Evolutionary conservation across 1,140 invertebrate genomes (phyloP).

Genomic region (Caerostris darwini): DNA sequence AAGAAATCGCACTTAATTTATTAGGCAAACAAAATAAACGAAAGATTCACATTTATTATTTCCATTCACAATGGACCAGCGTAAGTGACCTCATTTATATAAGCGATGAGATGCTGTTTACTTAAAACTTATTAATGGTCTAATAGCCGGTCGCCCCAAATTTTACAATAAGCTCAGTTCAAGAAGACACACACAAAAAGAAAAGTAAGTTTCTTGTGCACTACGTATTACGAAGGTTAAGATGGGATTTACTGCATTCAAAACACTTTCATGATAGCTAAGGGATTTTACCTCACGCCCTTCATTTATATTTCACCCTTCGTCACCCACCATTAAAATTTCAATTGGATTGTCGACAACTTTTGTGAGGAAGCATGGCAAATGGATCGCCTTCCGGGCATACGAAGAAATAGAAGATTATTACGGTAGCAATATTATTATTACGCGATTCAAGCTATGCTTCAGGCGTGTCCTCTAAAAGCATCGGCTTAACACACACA

Average conservation of each 20-base stretch:
- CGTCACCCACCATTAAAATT: constrained; percentile 35
- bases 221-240: constrained; percentile 31
- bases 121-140: constrained; percentile 13
- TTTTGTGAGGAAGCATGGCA: constrained; percentile 1
- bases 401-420: neutral
- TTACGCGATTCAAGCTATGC: neutral
- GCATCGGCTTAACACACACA: neutral
- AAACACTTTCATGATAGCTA: constrained; percentile 16
- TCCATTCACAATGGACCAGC: neutral
- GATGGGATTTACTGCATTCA: constrained; percentile 36
- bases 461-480: neutral
- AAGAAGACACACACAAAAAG: neutral
- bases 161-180: neutral
- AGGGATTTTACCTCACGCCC: neutral
- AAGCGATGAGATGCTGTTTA: neutral
- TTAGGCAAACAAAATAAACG: neutral
- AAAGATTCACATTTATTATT: neutral
- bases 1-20: neutral
- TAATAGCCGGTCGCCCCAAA: neutral
- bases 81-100: constrained; percentile 17
- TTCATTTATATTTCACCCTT: neutral
- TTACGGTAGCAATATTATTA: constrained; percentile 29
- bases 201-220: constrained; percentile 39
- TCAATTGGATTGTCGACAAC: constrained; percentile 4
- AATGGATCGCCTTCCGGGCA: neutral